A percentile compares a stretch with the other conserved stretches of the same genome.
Evolutionary conservation across 2,797 vertebrate genomes (phyloP).

Genomic region (Coracias cyanogaster): DNA sequence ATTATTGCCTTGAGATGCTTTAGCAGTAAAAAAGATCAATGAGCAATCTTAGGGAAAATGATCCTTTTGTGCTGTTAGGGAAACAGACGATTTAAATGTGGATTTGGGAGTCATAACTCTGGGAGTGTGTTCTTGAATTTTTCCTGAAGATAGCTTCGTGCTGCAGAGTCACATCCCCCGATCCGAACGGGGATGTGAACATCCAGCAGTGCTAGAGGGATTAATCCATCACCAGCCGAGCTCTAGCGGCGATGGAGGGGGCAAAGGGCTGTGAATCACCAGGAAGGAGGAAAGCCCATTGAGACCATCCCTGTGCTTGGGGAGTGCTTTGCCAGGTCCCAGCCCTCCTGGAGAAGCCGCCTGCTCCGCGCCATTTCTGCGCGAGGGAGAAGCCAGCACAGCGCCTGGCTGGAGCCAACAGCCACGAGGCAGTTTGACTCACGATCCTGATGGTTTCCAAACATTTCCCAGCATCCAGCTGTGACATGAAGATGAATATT

Average conservation of each 20-base stretch:
- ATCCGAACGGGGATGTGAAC: not conserved
- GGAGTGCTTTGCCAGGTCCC: not conserved
- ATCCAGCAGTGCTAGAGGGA: not conserved
- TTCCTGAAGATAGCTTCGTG: not conserved
- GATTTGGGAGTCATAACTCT: not conserved
- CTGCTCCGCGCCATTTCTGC: accelerated
- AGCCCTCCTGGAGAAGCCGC: not conserved
- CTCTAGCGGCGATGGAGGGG: accelerated
- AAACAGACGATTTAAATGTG: not conserved
- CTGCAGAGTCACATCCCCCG: accelerated
- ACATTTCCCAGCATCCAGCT: not conserved
- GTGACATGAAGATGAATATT: accelerated
- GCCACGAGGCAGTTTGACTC: not conserved
- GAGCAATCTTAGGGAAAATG: not conserved
- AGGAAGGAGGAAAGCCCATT: too few species aligned
- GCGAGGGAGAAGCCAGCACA: not conserved
- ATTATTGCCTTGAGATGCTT: not conserved
- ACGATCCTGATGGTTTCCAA: not conserved
- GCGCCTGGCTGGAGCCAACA: accelerated
- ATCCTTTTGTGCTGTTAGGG: not conserved
- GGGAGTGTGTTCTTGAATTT: accelerated
- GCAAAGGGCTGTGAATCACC: accelerated
- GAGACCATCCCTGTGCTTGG: accelerated
- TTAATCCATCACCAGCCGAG: not conserved
- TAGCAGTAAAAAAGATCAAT: not conserved